Evolutionary conservation across 1,140 invertebrate genomes (phyloP), one percentile per base, ranked within the genome.

Genomic region (Diabrotica undecimpunctata): DNA sequence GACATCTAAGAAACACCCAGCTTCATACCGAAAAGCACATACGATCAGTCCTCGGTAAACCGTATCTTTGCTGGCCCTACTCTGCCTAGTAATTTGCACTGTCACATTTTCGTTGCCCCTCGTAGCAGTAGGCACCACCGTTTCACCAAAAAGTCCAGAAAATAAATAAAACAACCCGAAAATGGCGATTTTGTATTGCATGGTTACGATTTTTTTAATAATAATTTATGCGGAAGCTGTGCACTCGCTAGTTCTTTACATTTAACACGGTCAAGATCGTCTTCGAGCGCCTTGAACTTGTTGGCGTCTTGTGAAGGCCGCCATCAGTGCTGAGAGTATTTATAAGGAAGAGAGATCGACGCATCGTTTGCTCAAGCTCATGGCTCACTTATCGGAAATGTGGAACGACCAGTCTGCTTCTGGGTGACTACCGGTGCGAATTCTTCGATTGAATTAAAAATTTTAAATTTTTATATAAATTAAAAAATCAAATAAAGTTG

Each of bases 291-390:
- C 61, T 62, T 62, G 61, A 62, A 62, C 61, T 54, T 62, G 46
- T 54, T n/a, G 12, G 38, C 61, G 61, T 62, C n/a, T 54, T 62
- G 10, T 62, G 61, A 62, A 62, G 61, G 61, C 61, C 61, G 61
- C 51, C 35, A 13, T 46, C 41, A 14, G 38, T 39, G 61, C 39
- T 53, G 51, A 62, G 61, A 62, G 61, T 62, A 62, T 62, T 62
- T 62, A 62, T 62, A 62, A 62, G 61, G 61, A 62, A 62, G 61
- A 62, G 61, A 62, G 56, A 58, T 46, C 51, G 51, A 51, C 36
- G 5, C 11, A 12, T 36, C n/a, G 7, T 62, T 38, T 62, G 61
- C 60, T n/a, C 60, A 62, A 37, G 11, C 61, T 62, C 61, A 62
- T 62, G 61, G 61, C 53, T 62, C 61, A 62, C 61, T 62, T 62